Base-by-base conservation (phyloP, 2,888 invertebrate species). In the Scaptomyza flava region DNA sequence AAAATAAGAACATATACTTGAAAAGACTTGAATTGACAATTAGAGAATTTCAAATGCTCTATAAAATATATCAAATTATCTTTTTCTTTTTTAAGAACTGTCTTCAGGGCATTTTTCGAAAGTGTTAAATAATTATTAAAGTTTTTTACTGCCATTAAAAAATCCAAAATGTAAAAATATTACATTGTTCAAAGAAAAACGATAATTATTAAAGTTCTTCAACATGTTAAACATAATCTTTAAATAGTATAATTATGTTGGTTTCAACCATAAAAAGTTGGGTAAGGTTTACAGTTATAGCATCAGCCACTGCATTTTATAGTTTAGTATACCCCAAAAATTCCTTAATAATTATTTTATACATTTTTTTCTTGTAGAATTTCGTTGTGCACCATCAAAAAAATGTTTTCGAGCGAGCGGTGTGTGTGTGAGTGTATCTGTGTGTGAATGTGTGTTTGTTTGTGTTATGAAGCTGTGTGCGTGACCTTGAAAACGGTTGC, bases 401-500 rank as follows among this genome's bases (percentile, higher is more conserved):
- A 34, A 72, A 63, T 23, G 23, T 23, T 48, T 36, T n/a, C 50
- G 60, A 47, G 2, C 11, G 14, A 12, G 14, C 7, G 14, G 33
- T 58, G 17, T 46, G 56, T 38, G 23, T 41, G 33, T 12, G 34
- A 23, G 50, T 47, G 33, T 33, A 23, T 48, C 42, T 48, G 6
- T 33, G 45, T 9, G 31, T 58, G 63, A 59, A 63, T 57, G 61
- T 56, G 31, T 58, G 63, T 60, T 65, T 57, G 61, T 56, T 72
- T 68, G 52, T 47, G 56, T 20, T 27, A 31, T 65, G 52, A 51
- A 48, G 27, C 61, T 63, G 83, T 82, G 69, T 76, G 75, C 47
- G 79, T 86, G 84, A 84, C 84, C 88, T 88, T 84, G 84, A 84
- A 88, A 81, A 76, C 87, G 88, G 87, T 84, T 84, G 88, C 81